Base-by-base conservation (phyloP, 2,797 vertebrate species). In the Gymnopithys bicolor region DNA sequence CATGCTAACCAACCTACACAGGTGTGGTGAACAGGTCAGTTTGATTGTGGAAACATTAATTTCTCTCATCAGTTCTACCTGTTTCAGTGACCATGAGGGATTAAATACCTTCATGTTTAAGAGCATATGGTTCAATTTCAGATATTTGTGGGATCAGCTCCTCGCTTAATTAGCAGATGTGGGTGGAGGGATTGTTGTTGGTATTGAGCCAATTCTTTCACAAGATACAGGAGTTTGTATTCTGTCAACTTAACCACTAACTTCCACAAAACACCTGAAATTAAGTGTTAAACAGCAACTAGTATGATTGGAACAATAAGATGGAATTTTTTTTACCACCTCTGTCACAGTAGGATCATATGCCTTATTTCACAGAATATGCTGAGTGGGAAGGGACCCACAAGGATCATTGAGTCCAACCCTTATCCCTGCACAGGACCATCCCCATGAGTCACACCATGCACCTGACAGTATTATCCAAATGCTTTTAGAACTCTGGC, bases 201-300 rank as follows among this genome's bases (percentile, higher is more conserved):
- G 28, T 33, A 58, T 25, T 0, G 0, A 46, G n/a, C 39, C 2
- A 33, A 30, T 19, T 46, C 55, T 64, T 89, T 51, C 24, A 25
- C 45, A 39, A 58, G 17, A 10, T 77, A 4, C 55, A 69, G 9
- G 22, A 51, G 13, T 56, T 69, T 45, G 4, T 25, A 51, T 33
- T 46, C 51, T 58, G n/a, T 5, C 19, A 64, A 25, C 35, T 46
- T 58, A n/a, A 33, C 17, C 9, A 4, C 45, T 45, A 43, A 37
- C 28, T 83, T 77, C 11, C 51, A 77, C 0, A 2, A 21, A 56
- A 49, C 22, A 76, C 12, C 6, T 77, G 43, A 70, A 63, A 64
- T 51, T 25, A 59, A 39, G 64, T 48, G 24, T 67, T 67, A 49
- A 46, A 56, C 45, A 79, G 32, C 10, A 63, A 22, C n/a, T 33